Evolutionary conservation across 2,113 vertebrate genomes (phyloP).

Genomic region (Bostrychus sinensis): DNA sequence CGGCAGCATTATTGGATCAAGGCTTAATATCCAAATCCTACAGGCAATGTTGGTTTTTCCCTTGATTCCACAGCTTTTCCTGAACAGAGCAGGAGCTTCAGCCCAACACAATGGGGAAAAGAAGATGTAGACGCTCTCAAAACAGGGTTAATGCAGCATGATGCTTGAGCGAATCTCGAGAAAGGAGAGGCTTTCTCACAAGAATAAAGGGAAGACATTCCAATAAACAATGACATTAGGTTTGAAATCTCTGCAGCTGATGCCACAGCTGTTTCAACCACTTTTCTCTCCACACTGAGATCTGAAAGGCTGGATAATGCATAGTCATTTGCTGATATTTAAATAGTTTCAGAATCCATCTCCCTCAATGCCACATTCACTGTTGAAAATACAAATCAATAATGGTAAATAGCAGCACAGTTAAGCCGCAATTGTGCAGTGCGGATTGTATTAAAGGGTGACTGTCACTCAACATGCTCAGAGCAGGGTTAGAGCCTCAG

Average conservation of each 20-base stretch:
- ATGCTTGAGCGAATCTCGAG: slow-evolving; percentile 36
- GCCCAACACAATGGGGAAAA: slow-evolving; percentile 34
- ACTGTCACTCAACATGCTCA: slow-evolving; percentile 28
- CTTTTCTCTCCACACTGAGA: slow-evolving; percentile 26
- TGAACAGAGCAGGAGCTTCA: slow-evolving; percentile 35
- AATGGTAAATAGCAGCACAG: slow-evolving; percentile 38
- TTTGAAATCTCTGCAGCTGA: slow-evolving; percentile 39
- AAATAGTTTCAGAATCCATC: slow-evolving; percentile 54
- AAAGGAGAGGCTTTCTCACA: slow-evolving; percentile 28
- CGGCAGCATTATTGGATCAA: slow-evolving; percentile 48
- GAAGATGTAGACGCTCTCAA: slow-evolving; percentile 29
- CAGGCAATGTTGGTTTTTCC: slow-evolving; percentile 41
- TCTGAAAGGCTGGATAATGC: slow-evolving; percentile 41
- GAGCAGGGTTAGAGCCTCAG: slow-evolving; percentile 20
- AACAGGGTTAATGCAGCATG: slow-evolving; percentile 33
- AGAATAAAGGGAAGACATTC: slow-evolving; percentile 18
- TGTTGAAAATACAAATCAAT: slow-evolving; percentile 52
- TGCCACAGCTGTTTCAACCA: slow-evolving; percentile 32
- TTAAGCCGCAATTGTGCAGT: slow-evolving; percentile 35
- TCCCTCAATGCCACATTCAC: slow-evolving; percentile 48
- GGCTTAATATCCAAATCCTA: slow-evolving; percentile 64
- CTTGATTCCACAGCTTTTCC: slow-evolving; percentile 56
- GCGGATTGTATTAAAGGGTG: slow-evolving; percentile 30
- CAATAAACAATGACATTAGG: slow-evolving; percentile 45
- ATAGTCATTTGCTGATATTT: slow-evolving; percentile 49